These are phyloP conservation scores for Eurytoma adleriae DNA, from an alignment of 2,888 invertebrate genomes.

Conservation along the genomic window DNA sequence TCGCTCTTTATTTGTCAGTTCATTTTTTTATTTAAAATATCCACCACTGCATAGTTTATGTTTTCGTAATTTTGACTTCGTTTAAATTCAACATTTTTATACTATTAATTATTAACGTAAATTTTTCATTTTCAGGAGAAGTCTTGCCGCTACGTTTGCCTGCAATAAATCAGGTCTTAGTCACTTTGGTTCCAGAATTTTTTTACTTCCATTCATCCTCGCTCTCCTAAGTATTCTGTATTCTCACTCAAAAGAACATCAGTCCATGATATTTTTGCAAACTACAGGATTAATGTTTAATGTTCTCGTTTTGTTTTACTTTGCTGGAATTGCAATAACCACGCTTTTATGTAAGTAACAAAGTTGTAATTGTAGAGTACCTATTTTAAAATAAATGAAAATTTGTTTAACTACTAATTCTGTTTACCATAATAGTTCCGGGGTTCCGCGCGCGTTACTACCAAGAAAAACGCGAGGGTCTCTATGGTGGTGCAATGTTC, in stretches of 20 bases:
- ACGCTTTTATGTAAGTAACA: constrained; percentile 71
- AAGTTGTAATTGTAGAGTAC: background rate
- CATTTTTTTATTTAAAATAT: background rate
- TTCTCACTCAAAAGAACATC: constrained; percentile 70
- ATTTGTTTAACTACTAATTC: background rate
- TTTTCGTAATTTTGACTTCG: background rate
- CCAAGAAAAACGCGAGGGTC: constrained; percentile 92
- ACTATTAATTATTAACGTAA: constrained; percentile 54
- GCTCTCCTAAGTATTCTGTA: constrained; percentile 70
- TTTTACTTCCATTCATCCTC: constrained; percentile 83
- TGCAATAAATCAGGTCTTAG: constrained; percentile 86
- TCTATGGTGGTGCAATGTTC: constrained; percentile 91
- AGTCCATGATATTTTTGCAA: constrained; percentile 72
- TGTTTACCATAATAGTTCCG: constrained; percentile 79
- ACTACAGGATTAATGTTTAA: constrained; percentile 79
- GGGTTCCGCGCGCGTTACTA: constrained; percentile 93
- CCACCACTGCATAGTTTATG: no score
- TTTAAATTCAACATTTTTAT: constrained; percentile 4
- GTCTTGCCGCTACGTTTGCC: constrained; percentile 87
- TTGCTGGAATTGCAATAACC: constrained; percentile 74
- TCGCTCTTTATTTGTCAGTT: constrained; percentile 71
- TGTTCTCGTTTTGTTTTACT: constrained; percentile 88
- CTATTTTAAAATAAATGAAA: background rate
- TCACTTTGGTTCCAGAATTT: constrained; percentile 85
- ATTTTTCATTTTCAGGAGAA: constrained; percentile 78